Evolutionary conservation across 2,113 vertebrate genomes (phyloP).

Genomic region (Xiphophorus maculatus): DNA sequence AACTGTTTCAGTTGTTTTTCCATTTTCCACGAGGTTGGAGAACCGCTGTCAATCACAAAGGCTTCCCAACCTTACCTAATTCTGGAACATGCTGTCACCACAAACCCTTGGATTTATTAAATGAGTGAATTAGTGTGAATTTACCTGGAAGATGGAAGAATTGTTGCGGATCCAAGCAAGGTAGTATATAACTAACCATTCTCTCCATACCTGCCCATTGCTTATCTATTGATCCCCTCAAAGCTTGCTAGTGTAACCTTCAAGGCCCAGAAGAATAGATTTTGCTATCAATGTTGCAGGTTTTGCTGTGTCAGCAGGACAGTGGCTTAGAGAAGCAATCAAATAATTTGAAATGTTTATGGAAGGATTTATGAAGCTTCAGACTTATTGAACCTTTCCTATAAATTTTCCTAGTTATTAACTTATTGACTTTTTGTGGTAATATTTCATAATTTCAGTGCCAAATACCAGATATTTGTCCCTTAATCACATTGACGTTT

Average conservation of each 20-base stretch:
- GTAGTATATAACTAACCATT: not conserved
- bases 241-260: not conserved
- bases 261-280: not conserved
- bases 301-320: constrained; percentile 6
- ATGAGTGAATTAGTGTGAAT: not conserved
- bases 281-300: not conserved
- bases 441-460: too few species aligned
- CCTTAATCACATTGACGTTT: too few species aligned
- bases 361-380: too few species aligned
- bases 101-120: not conserved
- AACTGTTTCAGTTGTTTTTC: too few species aligned
- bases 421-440: too few species aligned
- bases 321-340: not conserved
- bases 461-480: too few species aligned
- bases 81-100: not conserved
- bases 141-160: not conserved
- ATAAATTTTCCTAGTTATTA: too few species aligned
- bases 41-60: not conserved
- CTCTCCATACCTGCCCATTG: not conserved
- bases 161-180: not conserved
- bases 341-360: not conserved
- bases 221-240: not conserved
- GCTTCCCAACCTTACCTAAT: too few species aligned
- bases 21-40: not conserved
- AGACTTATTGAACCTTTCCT: too few species aligned